Base-by-base conservation (phyloP, 2,888 invertebrate species). In the Thymelicus lineola region DNA sequence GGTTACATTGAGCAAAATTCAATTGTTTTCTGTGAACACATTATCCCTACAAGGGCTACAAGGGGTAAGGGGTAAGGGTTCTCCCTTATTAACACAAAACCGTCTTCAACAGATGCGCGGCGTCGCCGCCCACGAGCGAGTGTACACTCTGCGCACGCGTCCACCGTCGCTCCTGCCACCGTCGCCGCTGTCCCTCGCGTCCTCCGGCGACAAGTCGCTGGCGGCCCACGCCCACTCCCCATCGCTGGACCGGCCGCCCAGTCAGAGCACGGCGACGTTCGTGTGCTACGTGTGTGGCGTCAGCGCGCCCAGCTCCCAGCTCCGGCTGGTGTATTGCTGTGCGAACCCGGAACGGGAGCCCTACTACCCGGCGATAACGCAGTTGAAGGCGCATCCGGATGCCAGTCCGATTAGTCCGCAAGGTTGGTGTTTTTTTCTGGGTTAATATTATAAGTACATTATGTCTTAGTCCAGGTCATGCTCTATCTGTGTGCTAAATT, bases 251-350 rank as follows among this genome's bases (percentile, higher is more conserved):
- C 89, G 66, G 75, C 87, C 72, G 77, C 84, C 79, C 76, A 80
- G 55, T 67, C 15, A 79, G 62, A 75, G 82, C 73, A 89, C 91
- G 4, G 91, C 91, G 55, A 86, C 96, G 65, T 98, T 98, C 89
- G 96, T 98, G 60, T 98, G 98, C 91, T 98, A 98, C 90, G 97
- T 97, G 70, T 98, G 98, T 90, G 97, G 97, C 57, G 95, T 96
- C 77, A 95, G 97, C 83, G 96, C 97, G 83, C 96, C 97, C 71
- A 96, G 97, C 72, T 96, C 97, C 76, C 96, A 97, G 86, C 95
- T 97, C 82, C 95, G 97, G 74, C 95, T 97, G 79, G 95, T 98
- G 71, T 98, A 97, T 89, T 97, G 97, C 90, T 96, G 97, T 84
- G 95, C 96, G 66, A 97, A 97, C 89, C 96, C 96, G 0, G 97